These are phyloP conservation scores for Darevskia nairensis DNA, from an alignment of 2,797 vertebrate species.

Conservation along the genomic window DNA sequence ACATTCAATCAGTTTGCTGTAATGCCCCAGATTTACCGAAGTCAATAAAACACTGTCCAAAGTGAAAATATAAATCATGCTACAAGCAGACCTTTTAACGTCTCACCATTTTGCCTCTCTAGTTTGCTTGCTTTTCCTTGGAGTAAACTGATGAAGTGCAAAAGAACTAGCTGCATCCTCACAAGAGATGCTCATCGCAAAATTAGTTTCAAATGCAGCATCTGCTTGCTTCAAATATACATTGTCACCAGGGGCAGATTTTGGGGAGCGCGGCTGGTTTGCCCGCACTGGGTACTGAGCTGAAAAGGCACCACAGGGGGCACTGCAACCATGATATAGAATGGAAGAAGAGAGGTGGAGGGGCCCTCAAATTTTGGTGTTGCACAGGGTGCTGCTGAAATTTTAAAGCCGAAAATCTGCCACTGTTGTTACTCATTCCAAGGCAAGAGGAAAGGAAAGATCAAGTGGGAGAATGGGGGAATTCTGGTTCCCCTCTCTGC, in stretches of 20 bases:
- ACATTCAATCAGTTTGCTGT: slow-evolving; percentile 33
- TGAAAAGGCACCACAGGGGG: too few species aligned
- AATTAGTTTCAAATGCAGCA: background rate
- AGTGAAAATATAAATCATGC: slow-evolving; percentile 20
- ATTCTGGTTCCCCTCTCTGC: too few species aligned
- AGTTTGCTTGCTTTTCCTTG: slow-evolving; percentile 21
- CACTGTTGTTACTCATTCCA: too few species aligned
- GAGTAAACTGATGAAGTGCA: background rate
- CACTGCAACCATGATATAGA: too few species aligned
- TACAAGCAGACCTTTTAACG: background rate
- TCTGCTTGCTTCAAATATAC: slow-evolving; percentile 2
- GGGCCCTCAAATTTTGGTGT: too few species aligned
- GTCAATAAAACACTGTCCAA: background rate
- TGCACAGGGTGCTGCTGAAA: too few species aligned
- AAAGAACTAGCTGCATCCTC: background rate
- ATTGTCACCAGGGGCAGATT: too few species aligned
- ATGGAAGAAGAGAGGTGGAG: too few species aligned
- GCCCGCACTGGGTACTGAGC: too few species aligned
- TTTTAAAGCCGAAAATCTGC: too few species aligned
- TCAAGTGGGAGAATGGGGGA: background rate
- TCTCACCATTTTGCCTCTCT: background rate
- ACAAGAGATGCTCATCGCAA: fast-evolving
- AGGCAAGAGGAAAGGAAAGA: background rate
- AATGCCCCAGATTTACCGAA: slow-evolving; percentile 23
- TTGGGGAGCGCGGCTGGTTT: too few species aligned